Evolutionary conservation across 2,888 invertebrate genomes (phyloP), one percentile per base, ranked within the genome.

Genomic region (Drosophila hamatofila): DNA sequence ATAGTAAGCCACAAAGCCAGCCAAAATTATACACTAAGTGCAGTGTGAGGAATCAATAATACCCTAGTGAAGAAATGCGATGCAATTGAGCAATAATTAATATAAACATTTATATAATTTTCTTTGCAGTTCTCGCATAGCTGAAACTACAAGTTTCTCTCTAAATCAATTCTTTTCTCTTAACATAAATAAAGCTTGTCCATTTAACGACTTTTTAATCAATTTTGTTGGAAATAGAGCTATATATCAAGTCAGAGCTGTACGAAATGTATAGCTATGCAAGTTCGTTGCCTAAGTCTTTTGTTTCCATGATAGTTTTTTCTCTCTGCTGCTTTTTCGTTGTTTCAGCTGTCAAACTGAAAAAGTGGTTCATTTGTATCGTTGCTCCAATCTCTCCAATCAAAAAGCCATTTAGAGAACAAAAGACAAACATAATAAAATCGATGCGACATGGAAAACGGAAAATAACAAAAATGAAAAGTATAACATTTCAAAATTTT

Each of bases 401-500:
- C 90, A 90, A 88, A 88, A 88, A 90, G 78, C 89, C 84, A 90
- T 90, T 88, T 88, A 82, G 69, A 68, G 59, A 72, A 72, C 74
- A 81, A 79, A 70, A 72, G 48, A 46, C 56, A 67, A 52, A 65
- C 18, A 21, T 76, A 76, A 75, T 67, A 81, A 84, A 81, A 78
- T 78, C 78, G 78, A 83, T 78, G 73, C 72, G 58, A 88, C 75
- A 78, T 61, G 55, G 72, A 73, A 77, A 75, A 69, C 65, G 60
- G 57, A 59, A 46, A 11, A 18, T 2, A 0, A 41, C 14, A 42
- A 42, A 57, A 58, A 69, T 56, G 65, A 75, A 78, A 88, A 90
- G 90, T 90, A 89, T 89, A 89, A 81, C 88, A 88, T 89, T 89
- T 89, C 90, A 90, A 88, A 90, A 75, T 84, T 89, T 88, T 89